Base-by-base conservation (phyloP, 2,888 invertebrate genomes). In the Gortyna flavago region DNA sequence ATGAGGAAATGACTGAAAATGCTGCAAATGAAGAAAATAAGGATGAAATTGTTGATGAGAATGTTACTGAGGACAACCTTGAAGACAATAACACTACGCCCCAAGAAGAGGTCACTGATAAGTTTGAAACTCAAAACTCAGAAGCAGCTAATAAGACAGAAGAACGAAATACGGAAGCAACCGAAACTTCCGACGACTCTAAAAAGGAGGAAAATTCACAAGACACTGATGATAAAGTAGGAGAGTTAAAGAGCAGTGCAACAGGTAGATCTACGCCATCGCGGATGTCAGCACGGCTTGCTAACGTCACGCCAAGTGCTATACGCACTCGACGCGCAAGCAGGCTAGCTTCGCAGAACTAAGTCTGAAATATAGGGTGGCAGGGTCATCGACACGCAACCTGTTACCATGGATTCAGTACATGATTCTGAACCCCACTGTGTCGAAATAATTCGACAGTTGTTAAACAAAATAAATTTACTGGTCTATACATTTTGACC, bases 271-370 rank as follows among this genome's bases (percentile, higher is more conserved):
- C 88, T 0, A 94, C 95, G 1, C 93, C 94, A 0, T 89, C 91
- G 0, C 90, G 94, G 29, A 78, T 88, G 0, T 93, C 95, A 0
- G 81, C 93, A 7, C 90, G 94, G 0, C 66, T 92, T 18, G 91
- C 93, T 0, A 90, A 78, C 16, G 86, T 87, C 0, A 94, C 95
- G 0, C 94, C 95, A 0, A 91, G 92, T 68, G 85, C 91, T 3
- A 89, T 95, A 18, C 91, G 90, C 41, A 95, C 95, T 0, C 89
- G 96, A 21, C 91, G 95, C 0, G 89, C 94, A 0, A 96, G 95
- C 80, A 90, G 87, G 77, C 87, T 95, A 2, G 82, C 88, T 29
- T n/a, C 80, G 2, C 91, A 93, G 69, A 92, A 92, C 78, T 90
- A 86, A n/a, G 0, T 29, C 9, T 0, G 44, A 57, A n/a, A 32